A percentile compares a stretch with the other conserved stretches of the same genome.
phyloP scores from a whole-genome alignment of 2,113 vertebrate species.

The Gila orcuttii region DNA sequence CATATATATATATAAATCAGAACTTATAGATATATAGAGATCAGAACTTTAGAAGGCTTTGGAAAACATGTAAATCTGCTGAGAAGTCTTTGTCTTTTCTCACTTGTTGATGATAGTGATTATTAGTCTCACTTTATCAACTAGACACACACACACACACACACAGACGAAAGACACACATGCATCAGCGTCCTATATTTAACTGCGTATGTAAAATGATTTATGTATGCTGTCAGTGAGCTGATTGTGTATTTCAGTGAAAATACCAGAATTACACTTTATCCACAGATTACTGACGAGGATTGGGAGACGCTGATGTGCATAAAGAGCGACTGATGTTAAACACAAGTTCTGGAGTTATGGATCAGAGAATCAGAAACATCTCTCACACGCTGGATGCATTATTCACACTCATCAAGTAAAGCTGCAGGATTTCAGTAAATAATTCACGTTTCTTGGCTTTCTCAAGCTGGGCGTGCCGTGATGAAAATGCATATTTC shows the following conservation, averaged over 20 bases:
- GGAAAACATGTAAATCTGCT: no score
- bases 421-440: slow-evolving; percentile 66
- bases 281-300: not conserved
- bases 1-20: no score
- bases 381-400: slow-evolving; percentile 54
- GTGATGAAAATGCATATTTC: slow-evolving; percentile 55
- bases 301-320: no score
- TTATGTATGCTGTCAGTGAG: not conserved
- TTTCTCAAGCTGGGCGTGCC: slow-evolving; percentile 59
- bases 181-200: not conserved
- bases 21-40: no score
- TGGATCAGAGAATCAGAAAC: not conserved
- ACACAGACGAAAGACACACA: not conserved
- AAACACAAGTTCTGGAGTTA: no score
- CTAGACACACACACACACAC: no score
- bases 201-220: not conserved
- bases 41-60: no score
- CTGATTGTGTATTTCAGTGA: not conserved
- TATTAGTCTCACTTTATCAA: no score
- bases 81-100: no score
- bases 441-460: slow-evolving; percentile 70
- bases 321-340: no score
- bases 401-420: slow-evolving; percentile 71
- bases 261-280: not conserved
- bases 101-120: no score